Conservation (phyloP, 2,113 vertebrate genomes). For the Etheostoma cragini region DNA sequence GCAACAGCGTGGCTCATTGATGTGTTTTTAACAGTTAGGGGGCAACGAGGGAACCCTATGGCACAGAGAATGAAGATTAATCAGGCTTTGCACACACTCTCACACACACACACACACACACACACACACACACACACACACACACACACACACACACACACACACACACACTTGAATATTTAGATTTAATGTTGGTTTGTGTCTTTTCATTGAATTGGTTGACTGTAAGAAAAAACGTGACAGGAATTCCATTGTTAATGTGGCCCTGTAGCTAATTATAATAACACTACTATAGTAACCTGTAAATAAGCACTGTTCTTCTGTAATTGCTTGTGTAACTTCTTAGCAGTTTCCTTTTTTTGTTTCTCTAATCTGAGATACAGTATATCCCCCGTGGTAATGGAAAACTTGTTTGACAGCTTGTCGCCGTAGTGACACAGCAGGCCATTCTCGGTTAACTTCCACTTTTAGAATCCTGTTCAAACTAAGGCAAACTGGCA, state of each 20-base stretch:
- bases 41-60: background rate
- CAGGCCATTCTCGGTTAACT: background rate
- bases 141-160: no score
- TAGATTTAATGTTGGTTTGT: no score
- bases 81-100: background rate
- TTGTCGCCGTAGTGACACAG: background rate
- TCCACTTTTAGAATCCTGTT: conserved; percentile 19
- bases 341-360: conserved; percentile 22
- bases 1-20: background rate
- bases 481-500: background rate
- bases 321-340: background rate
- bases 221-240: no score
- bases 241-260: background rate
- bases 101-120: no score
- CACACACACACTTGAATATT: no score
- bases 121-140: no score
- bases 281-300: background rate
- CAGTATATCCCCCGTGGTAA: background rate
- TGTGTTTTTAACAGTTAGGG: no score
- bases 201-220: no score
- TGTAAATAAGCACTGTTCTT: background rate
- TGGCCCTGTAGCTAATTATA: background rate
- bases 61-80: no score
- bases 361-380: background rate
- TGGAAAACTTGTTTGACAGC: conserved; percentile 16